Base-by-base conservation (phyloP, 2,888 invertebrate genomes). In the Drosophila mulleri region DNA sequence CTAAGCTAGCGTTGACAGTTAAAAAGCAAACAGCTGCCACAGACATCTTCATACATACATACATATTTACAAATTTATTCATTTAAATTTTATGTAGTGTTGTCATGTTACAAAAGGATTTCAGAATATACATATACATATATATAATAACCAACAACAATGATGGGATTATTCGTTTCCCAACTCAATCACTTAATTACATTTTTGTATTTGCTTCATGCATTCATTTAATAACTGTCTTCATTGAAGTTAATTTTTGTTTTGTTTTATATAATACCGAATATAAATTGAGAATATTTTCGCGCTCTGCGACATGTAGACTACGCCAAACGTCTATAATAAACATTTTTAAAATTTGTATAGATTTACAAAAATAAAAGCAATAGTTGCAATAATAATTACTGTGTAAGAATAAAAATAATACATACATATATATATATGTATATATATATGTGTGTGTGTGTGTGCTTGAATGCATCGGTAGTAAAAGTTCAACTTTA, bases 61-160 rank as follows among this genome's bases (percentile, higher is more conserved):
- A 83, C 83, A 84, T 84, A 84, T 84, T 86, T 84, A 84, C 83
- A 84, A 86, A 77, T 86, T 86, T 86, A 84, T 84, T 84, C 71
- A 53, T 69, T 82, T 58, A 72, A 81, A 73, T 75, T 61, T 69
- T 72, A 61, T 82, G 66, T 35, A 57, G 45, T 53, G 81, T 77
- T 82, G 72, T 82, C 77, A 79, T 80, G 82, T 67, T 84, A 83
- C 80, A 86, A 83, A 86, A 82, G 48, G 44, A 58, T 67, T 75
- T 72, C 68, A 53, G 65, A 75, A 81, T 85, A 76, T 65, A 79
- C 77, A 84, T 82, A 84, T 82, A 64, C 54, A 78, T 80, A 75
- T 78, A 82, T 84, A 71, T 56, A 29, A 29, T 29, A 56, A 56
- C 79, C 80, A 83, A 83, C 75, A 83, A 83, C 71, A 79, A 83